Evolutionary conservation across 2,888 invertebrate genomes (phyloP).

Genomic region (Myathropa florea): DNA sequence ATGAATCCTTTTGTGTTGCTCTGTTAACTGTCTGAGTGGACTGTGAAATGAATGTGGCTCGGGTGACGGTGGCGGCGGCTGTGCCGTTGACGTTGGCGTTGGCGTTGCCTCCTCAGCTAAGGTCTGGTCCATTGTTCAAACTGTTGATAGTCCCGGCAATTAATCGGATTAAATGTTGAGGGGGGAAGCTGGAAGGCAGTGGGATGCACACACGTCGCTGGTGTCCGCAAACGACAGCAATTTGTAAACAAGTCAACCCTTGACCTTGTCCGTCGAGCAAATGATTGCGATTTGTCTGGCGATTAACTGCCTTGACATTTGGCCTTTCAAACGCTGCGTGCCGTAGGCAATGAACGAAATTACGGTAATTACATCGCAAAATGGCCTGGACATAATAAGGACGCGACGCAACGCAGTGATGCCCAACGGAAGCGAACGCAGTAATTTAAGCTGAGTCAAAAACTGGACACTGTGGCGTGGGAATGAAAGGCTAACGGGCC

Average conservation of each 20-base stretch:
- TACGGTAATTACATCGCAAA: not conserved
- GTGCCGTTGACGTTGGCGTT: too few relatives aligned
- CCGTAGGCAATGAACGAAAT: not conserved
- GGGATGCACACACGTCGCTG: not conserved
- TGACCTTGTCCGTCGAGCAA: not conserved
- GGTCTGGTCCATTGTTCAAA: slow-evolving; percentile 56
- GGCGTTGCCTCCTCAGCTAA: too few relatives aligned
- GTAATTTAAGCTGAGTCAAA: too few relatives aligned
- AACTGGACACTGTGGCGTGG: not conserved
- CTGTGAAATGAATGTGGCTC: slow-evolving; percentile 45
- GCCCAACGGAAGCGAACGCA: not conserved
- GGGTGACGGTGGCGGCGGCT: too few relatives aligned
- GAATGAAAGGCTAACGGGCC: not conserved
- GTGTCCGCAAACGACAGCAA: not conserved
- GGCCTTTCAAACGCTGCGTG: not conserved
- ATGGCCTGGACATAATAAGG: too few relatives aligned
- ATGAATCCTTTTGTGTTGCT: not conserved
- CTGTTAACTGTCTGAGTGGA: not conserved
- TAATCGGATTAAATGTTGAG: slow-evolving; percentile 57
- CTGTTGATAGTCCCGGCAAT: slow-evolving; percentile 59
- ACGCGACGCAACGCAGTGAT: not conserved
- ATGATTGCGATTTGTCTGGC: not conserved
- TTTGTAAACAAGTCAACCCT: not conserved
- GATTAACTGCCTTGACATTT: not conserved
- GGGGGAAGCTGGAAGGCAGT: not conserved